Conservation (phyloP, 2,888 invertebrate species). For the Loripinus fragilis region DNA sequence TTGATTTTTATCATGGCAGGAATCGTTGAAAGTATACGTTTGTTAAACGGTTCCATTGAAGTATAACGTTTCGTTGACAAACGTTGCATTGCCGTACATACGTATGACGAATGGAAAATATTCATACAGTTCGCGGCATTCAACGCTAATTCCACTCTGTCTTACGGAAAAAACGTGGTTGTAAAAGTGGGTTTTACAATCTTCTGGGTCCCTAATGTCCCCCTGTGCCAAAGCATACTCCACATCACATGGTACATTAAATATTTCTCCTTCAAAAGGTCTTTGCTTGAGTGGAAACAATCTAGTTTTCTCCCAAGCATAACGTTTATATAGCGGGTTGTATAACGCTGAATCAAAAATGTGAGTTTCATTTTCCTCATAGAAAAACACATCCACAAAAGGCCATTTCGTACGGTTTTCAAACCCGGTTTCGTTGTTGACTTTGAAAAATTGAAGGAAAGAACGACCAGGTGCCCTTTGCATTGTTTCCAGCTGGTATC, state of each 20-base stretch:
- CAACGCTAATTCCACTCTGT: neutral
- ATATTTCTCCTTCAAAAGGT: neutral
- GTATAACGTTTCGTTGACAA: neutral
- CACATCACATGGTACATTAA: neutral
- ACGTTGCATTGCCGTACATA: neutral
- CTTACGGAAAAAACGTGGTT: neutral
- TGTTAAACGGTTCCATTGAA: neutral
- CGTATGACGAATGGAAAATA: neutral
- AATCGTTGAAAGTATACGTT: neutral
- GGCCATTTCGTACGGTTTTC: slow-evolving; percentile 1
- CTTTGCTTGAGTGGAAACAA: neutral
- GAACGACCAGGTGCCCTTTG: neutral
- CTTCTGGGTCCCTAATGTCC: neutral
- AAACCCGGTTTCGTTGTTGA: too few relatives aligned
- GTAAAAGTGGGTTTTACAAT: neutral
- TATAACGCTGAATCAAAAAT: neutral
- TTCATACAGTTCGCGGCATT: neutral
- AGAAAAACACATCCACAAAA: slow-evolving; percentile 9
- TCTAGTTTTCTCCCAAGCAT: neutral
- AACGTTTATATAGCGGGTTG: neutral
- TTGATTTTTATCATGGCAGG: too few relatives aligned
- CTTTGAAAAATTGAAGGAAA: neutral
- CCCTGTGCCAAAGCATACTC: neutral
- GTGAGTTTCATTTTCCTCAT: neutral
- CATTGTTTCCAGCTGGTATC: neutral